Evolutionary conservation across 1,140 invertebrate genomes (phyloP).

Genomic region (Pseudomyrmex cubaensis): DNA sequence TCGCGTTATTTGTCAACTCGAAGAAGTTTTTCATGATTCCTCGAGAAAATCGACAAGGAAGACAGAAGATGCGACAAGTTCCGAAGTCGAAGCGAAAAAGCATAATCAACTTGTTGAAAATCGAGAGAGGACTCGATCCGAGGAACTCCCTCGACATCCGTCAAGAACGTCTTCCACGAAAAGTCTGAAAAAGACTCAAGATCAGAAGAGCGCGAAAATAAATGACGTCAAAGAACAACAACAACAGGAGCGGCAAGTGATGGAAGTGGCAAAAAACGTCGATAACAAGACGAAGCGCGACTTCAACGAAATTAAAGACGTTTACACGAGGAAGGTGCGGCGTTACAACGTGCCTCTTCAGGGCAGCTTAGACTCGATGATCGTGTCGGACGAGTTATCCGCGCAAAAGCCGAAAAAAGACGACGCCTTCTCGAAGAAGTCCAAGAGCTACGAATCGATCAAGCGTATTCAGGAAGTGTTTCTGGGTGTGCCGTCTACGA

Average conservation of each 20-base stretch:
- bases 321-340: conserved; percentile 43
- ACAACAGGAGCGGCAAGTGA: background rate
- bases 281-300: conserved; percentile 41
- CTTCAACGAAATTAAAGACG: conserved; percentile 44
- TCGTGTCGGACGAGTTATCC: conserved; percentile 70
- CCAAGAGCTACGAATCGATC: conserved; percentile 83
- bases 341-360: conserved; percentile 75
- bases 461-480: conserved; percentile 74
- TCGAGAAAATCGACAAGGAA: conserved; percentile 2
- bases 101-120: conserved; percentile 13
- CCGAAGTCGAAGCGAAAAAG: conserved; percentile 32
- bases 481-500: conserved; percentile 63
- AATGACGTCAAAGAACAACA: background rate
- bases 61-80: background rate
- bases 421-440: conserved; percentile 78
- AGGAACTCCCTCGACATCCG: conserved; percentile 7
- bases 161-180: conserved; percentile 32
- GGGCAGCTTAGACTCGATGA: conserved; percentile 81
- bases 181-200: conserved; percentile 13
- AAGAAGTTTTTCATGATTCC: conserved; percentile 34
- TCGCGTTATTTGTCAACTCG: conserved; percentile 39
- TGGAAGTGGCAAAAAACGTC: background rate
- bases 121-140: conserved; percentile 8
- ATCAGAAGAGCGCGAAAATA: conserved; percentile 15
- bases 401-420: conserved; percentile 47